Evolutionary conservation across 2,888 invertebrate species (phyloP), one percentile per base, ranked within the genome.

Genomic region (Patella ulyssiponensis): DNA sequence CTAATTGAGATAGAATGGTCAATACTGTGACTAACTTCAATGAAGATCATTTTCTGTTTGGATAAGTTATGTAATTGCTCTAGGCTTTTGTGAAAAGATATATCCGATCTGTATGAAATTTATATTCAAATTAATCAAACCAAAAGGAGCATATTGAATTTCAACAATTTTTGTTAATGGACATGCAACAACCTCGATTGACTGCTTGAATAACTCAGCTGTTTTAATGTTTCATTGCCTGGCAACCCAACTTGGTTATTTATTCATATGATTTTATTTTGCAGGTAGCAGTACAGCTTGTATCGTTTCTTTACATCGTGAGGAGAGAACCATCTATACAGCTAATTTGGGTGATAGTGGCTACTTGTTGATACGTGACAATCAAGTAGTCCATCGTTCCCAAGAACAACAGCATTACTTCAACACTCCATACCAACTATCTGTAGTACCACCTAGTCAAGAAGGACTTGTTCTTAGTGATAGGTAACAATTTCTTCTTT

Each of bases 311-410:
- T 93, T 99, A 81, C 97, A 98, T 92, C 95, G 96, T 86, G 96
- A 95, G 88, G 97, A 96, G 87, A 95, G 95, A 90, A 96, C 95
- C 84, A 94, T 99, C 90, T 97, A 98, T 89, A 96, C 98, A 17
- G 98, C 98, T 75, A 99, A 99, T 93, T 96, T 99, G 86, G 99
- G 99, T n/a, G 99, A 99, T 93, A 98, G 98, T 90, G 99, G 99
- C 17, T 98, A 97, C 92, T 95, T 98, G 93, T 95, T 99, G 20
- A 86, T 91, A 17, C 84, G 90, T 27, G 84, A 89, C 76, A 88
- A 88, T 7, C 86, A 89, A 79, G 87, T 99, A 27, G 95, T 99
- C 51, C 96, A 97, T 91, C 95, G 96, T 81, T 98, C 98, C 5
- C 96, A 96, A 88, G 99, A 99, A 91, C 99, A 99, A 90, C 98